These are phyloP conservation scores for Channa argus DNA, from an alignment of 2,113 vertebrate species.

Conservation along the genomic window DNA sequence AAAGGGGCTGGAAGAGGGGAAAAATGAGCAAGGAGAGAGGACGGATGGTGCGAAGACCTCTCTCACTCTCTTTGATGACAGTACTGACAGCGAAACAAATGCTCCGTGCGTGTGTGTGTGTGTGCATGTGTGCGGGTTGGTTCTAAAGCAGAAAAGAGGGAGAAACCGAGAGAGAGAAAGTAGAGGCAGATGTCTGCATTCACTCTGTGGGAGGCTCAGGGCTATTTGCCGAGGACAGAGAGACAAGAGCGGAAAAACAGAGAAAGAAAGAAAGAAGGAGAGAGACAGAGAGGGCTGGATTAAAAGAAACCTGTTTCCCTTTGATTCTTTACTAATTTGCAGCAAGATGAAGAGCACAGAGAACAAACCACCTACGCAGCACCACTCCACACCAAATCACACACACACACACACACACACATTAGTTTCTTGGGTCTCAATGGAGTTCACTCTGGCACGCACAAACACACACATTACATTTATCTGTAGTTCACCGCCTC, in stretches of 20 bases:
- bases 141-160: conserved; percentile 47
- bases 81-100: conserved; percentile 73
- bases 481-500: conserved; percentile 46
- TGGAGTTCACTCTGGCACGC: conserved; percentile 55
- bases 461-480: conserved; percentile 40
- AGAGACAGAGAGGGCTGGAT: conserved; percentile 67
- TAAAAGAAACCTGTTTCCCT: conserved; percentile 78
- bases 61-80: conserved; percentile 71
- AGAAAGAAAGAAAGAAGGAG: conserved; percentile 41
- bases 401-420: conserved; percentile 39
- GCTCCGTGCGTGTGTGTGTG: conserved; percentile 22
- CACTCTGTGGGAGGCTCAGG: conserved; percentile 78
- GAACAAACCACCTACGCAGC: conserved; percentile 76
- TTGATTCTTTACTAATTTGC: conserved; percentile 80
- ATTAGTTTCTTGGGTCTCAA: conserved; percentile 48
- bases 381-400: conserved; percentile 53
- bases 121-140: conserved; percentile 28
- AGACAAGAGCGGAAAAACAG: conserved; percentile 53
- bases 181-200: conserved; percentile 75
- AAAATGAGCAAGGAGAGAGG: conserved; percentile 39
- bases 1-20: background rate
- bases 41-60: conserved; percentile 61
- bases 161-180: conserved; percentile 50
- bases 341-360: conserved; percentile 70
- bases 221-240: conserved; percentile 74